A percentile compares a stretch with the other conserved stretches of the same genome.
Evolutionary conservation across 2,888 invertebrate species (phyloP).

Genomic region (Cantharis rufa): DNA sequence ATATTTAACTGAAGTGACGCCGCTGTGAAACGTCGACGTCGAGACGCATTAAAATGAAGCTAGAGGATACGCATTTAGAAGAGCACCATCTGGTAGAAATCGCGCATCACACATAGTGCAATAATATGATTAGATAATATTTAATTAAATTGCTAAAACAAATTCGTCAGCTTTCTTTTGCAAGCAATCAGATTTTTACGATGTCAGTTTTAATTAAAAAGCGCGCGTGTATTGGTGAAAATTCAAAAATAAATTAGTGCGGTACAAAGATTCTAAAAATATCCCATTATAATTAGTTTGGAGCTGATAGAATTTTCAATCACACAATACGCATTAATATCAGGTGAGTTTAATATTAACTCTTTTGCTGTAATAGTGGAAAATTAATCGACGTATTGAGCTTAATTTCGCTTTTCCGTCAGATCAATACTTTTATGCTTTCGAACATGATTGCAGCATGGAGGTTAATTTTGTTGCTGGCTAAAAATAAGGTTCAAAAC

Average conservation of each 20-base stretch:
- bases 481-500: neutral
- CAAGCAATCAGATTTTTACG: neutral
- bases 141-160: neutral
- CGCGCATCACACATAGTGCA: constrained; percentile 14
- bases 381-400: neutral
- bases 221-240: constrained; percentile 7
- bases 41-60: constrained; percentile 26
- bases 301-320: constrained; percentile 17
- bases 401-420: neutral
- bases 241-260: constrained; percentile 21
- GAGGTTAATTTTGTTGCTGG: neutral
- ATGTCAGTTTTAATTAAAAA: neutral
- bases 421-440: neutral
- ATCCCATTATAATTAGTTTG: constrained; percentile 36
- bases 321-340: constrained; percentile 18
- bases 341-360: constrained; percentile 14
- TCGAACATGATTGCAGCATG: neutral
- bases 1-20: constrained; percentile 26
- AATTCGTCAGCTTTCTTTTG: neutral
- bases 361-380: neutral
- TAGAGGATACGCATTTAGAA: constrained; percentile 23
- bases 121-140: constrained; percentile 31
- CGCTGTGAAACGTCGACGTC: constrained; percentile 20
- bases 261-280: constrained; percentile 35
- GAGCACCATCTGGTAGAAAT: constrained; percentile 30